Evolutionary conservation across 1,140 invertebrate genomes (phyloP), one percentile per base, ranked within the genome.

Genomic region (Octopus sinensis): DNA sequence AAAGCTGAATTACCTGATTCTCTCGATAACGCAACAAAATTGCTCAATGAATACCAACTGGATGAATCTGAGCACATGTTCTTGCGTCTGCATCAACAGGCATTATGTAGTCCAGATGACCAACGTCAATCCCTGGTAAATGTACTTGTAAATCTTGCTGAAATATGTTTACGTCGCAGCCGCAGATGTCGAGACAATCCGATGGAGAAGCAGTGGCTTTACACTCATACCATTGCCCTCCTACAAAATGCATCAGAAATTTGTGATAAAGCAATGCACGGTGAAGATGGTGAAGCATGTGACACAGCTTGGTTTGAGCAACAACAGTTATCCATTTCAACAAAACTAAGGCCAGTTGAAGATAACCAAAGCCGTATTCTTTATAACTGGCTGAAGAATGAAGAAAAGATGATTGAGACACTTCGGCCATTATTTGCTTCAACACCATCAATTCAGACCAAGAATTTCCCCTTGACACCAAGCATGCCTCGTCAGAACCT

Each of bases 171-270:
- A 3, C 80, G 88, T 5, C 82, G 86, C 10, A 87, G 87, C 82
- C 79, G 87, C n/a, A 85, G 86, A 81, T 87, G 87, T 78, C 83
- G 88, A 4, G 87, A 88, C 52, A 89, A 86, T 82, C 88, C 88
- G 3, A 83, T 89, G 79, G 88, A 89, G 79, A 88, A 87, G 87
- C 87, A 88, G 76, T 89, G 88, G 88, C 79, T 89, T 51, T 88
- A 86, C 76, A 86, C 88, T 79, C 88, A 89, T 80, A 85, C 86
- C 4, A 87, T 87, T 0, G 85, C 87, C 6, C 79, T 89, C 51
- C 86, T 89, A 9, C 85, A 87, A 53, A 87, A 88, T 79, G 88
- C 85, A 17, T 79, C 85, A 12, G 87, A 87, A 53, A 83, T 88
- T 52, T 89, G 88, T 81, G 68, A 73, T 13, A 73, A 73, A 73